Evolutionary conservation across 1,140 invertebrate species (phyloP), one percentile per base, ranked within the genome.

Genomic region (Ditylenchus dipsaci): DNA sequence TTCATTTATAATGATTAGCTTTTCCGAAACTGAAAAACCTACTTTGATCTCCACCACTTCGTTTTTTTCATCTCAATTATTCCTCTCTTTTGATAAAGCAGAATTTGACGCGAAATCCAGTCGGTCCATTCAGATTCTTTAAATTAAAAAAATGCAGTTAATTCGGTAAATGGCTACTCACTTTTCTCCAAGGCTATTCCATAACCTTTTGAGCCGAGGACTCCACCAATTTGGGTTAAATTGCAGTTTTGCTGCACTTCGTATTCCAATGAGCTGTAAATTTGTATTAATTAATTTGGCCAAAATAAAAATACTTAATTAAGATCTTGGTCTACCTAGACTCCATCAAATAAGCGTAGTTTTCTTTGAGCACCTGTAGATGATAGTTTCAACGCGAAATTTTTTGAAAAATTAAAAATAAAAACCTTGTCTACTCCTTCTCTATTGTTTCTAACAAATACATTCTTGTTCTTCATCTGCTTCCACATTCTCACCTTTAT

Each of bases 311-410:
- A 15, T 3, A 19, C 15, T 26, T 53, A 7, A 53, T 3, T 15
- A 53, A 53, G n/a, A 45, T 45, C 43, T 45, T 13, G 15, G 23
- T 53, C 23, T 53, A 61, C 0, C 82, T 80, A 0, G 93, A 96
- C 85, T 98, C 95, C 91, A 97, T 97, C 23, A 98, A 87, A 83
- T 95, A 97, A 0, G 95, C 95, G 82, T 97, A 98, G 80, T 95
- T 91, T 0, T 92, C 92, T 61, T 89, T 87, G 56, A 93, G 83
- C 0, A 95, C 91, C 33, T 38, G 3, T 5, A 38, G 11, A 11
- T 38, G n/a, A n/a, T n/a, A n/a, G 33, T 38, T 38, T 38, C 11
- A 38, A 38, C 11, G n/a, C n/a, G n/a, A n/a, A 38, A 38, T 38
- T 38, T 38, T 38, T 38, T 38, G 11, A 38, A 38, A 38, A 5